These are phyloP conservation scores for Diachrysia chrysitis DNA, from an alignment of 2,888 invertebrate genomes.

Conservation along the genomic window DNA sequence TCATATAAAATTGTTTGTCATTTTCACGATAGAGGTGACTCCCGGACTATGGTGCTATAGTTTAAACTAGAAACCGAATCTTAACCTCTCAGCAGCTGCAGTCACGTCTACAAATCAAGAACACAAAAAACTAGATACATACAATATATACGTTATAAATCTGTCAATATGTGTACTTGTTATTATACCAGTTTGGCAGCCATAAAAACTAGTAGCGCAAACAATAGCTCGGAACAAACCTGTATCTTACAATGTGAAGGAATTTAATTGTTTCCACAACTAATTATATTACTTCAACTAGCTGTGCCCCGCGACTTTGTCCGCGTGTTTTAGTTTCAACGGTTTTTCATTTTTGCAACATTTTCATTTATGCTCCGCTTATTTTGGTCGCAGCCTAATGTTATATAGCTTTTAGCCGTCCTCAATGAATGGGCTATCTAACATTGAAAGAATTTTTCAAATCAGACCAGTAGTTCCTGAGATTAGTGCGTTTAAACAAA, in stretches of 20 bases:
- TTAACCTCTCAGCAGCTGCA: not conserved
- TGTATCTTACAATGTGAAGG: conserved; percentile 33
- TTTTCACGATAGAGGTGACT: not conserved
- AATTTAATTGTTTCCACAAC: conserved; percentile 52
- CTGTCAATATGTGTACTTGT: conserved; percentile 31
- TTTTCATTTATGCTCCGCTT: no score
- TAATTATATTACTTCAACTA: conserved; percentile 17
- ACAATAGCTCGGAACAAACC: conserved; percentile 33
- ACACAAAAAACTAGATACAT: not conserved
- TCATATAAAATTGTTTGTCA: not conserved
- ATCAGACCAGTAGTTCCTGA: no score
- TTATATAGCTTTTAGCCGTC: no score
- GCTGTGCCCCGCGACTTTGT: no score
- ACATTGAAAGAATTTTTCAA: no score
- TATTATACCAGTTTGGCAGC: conserved; percentile 23
- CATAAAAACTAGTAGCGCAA: conserved; percentile 18
- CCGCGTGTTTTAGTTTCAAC: no score
- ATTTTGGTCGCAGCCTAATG: no score
- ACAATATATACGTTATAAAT: conserved; percentile 29
- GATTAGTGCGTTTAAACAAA: no score
- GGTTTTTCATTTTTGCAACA: no score
- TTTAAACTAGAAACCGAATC: not conserved
- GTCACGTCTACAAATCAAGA: not conserved
- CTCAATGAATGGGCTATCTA: no score
- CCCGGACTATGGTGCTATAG: not conserved